Evolutionary conservation across 2,113 vertebrate species (phyloP).

Genomic region (Hydrochoerus hydrochaeris): DNA sequence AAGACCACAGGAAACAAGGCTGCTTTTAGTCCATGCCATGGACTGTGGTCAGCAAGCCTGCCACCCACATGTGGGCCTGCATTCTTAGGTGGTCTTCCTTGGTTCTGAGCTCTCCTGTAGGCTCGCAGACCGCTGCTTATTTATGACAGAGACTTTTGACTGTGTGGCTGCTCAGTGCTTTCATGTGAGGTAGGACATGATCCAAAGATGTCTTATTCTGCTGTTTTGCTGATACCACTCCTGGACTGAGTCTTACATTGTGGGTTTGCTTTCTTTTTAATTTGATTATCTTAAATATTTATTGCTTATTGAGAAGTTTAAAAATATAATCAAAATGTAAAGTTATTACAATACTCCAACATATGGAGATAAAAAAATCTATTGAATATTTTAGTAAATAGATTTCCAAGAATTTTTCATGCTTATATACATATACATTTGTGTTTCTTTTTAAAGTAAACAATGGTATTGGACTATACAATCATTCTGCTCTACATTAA

Average conservation of each 20-base stretch:
- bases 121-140: not conserved
- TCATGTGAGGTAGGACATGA: not conserved
- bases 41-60: not conserved
- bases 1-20: not conserved
- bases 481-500: not conserved
- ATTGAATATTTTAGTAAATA: slow-evolving; percentile 1
- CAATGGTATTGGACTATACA: not conserved
- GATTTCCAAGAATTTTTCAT: not conserved
- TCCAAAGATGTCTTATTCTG: not conserved
- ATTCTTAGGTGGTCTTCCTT: not conserved
- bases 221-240: not conserved
- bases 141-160: not conserved
- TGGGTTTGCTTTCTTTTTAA: slow-evolving; percentile 11
- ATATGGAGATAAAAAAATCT: not conserved
- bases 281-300: slow-evolving; percentile 19
- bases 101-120: not conserved
- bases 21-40: not conserved
- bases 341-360: not conserved
- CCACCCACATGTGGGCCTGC: not conserved
- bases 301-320: not conserved
- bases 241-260: not conserved
- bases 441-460: not conserved
- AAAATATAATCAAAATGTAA: slow-evolving; percentile 44
- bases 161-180: not conserved
- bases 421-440: not conserved